Conservation (phyloP, 2,888 invertebrate genomes). For the Yponomeuta malinellus region DNA sequence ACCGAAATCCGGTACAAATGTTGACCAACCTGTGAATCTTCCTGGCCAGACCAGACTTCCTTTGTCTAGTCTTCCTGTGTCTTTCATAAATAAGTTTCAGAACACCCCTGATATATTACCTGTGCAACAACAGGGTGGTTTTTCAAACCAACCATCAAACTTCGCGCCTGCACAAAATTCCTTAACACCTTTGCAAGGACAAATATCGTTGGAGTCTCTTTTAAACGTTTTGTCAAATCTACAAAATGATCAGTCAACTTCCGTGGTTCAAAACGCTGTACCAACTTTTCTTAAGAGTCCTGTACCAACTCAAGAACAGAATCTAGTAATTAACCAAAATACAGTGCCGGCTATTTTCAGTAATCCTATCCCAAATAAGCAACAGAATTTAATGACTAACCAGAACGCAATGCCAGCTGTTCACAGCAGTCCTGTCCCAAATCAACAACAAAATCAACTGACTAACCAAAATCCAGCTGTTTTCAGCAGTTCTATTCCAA, state of each 20-base stretch:
- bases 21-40: not conserved
- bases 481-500: too few species aligned
- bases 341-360: too few species aligned
- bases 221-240: not conserved
- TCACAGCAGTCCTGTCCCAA: not conserved
- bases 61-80: not conserved
- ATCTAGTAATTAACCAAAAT: too few species aligned
- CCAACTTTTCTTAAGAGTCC: too few species aligned
- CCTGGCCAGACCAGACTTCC: not conserved
- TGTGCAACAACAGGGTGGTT: not conserved
- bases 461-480: too few species aligned
- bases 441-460: not conserved
- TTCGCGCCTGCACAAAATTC: not conserved
- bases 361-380: too few species aligned
- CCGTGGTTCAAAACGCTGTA: not conserved
- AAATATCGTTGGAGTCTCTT: not conserved
- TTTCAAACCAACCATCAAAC: not conserved
- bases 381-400: too few species aligned
- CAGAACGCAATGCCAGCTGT: too few species aligned
- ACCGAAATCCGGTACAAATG: not conserved
- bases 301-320: too few species aligned
- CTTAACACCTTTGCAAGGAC: not conserved
- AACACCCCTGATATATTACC: not conserved
- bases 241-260: not conserved
- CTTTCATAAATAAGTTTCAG: not conserved